Evolutionary conservation across 2,888 invertebrate genomes (phyloP).

Genomic region (Yponomeuta malinellus): DNA sequence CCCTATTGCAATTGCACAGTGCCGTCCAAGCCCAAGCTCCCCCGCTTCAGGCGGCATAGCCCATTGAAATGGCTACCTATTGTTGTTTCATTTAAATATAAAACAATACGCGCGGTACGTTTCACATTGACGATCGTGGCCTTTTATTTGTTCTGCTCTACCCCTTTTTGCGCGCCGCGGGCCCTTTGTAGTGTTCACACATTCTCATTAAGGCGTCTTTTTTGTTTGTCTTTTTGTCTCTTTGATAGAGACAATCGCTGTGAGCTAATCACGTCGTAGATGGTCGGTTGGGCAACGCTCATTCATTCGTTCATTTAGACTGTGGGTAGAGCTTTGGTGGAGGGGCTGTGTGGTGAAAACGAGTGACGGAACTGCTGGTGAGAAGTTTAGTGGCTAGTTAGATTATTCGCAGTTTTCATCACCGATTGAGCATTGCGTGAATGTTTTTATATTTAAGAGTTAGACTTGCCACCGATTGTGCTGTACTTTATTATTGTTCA

Average conservation of each 20-base stretch:
- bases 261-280: not conserved
- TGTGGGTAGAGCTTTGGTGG: not conserved
- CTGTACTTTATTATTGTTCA: no score
- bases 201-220: slow-evolving; percentile 52
- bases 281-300: slow-evolving; percentile 9
- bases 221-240: not conserved
- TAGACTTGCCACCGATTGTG: no score
- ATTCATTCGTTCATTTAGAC: slow-evolving; percentile 16
- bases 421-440: no score
- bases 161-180: slow-evolving; percentile 58
- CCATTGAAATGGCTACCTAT: slow-evolving; percentile 73
- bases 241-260: slow-evolving; percentile 3
- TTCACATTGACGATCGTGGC: slow-evolving; percentile 45
- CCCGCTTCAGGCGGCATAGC: slow-evolving; percentile 68
- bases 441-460: no score
- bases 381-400: no score
- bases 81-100: slow-evolving; percentile 73
- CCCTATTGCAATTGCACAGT: no score
- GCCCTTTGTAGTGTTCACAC: slow-evolving; percentile 55
- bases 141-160: slow-evolving; percentile 57
- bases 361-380: slow-evolving; percentile 8
- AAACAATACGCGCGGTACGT: slow-evolving; percentile 69
- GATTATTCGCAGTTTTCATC: no score
- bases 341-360: not conserved
- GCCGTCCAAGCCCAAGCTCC: slow-evolving; percentile 29